Evolutionary conservation across 2,888 invertebrate species (phyloP), one percentile per base, ranked within the genome.

Genomic region (Leptinotarsa haldemani): DNA sequence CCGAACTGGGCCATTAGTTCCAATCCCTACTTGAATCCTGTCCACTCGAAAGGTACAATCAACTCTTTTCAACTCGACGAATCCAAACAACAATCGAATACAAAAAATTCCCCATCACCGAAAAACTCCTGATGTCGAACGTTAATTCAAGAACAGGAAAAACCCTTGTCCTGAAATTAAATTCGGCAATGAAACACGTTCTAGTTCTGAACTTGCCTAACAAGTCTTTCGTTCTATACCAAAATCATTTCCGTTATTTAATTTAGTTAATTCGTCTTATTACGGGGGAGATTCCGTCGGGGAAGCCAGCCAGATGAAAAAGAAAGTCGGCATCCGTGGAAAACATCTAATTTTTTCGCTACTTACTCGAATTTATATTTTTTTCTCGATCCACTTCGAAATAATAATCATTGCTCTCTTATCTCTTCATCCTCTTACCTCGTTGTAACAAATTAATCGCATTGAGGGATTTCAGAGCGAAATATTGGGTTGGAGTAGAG

Each of bases 391-490:
- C 70, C 74, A 74, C 70, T 74, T 66, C 69, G 74, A 71, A 75
- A 75, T 75, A 72, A 75, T 75, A 65, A 75, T 75, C 74, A 75
- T 72, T 75, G 74, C 74, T 75, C 74, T 75, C 71, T 74, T 71
- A 74, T 74, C 74, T 75, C 67, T 75, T 75, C 74, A 75, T 75
- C 74, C 69, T 72, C 74, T 75, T 75, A 75, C 66, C 71, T 75
- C 71, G 75, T 74, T 74, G 75, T 74, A 73, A 75, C 69, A 72
- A 75, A 75, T 77, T 77, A 77, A 77, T 77, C 75, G 77, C 75
- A 75, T 75, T 75, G 70, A 69, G 63, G 66, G 77, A 75, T 74
- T 74, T 72, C 72, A 13, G 58, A 72, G 63, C 66, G 63, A 70
- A 75, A 72, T 75, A 75, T 75, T 69, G 69, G 71, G 71, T 47